Percentiles rank a stretch among this genome's conserved stretches.
phyloP scores from a whole-genome alignment of 2,797 vertebrate genomes.

The Bradypodion ventrale region DNA sequence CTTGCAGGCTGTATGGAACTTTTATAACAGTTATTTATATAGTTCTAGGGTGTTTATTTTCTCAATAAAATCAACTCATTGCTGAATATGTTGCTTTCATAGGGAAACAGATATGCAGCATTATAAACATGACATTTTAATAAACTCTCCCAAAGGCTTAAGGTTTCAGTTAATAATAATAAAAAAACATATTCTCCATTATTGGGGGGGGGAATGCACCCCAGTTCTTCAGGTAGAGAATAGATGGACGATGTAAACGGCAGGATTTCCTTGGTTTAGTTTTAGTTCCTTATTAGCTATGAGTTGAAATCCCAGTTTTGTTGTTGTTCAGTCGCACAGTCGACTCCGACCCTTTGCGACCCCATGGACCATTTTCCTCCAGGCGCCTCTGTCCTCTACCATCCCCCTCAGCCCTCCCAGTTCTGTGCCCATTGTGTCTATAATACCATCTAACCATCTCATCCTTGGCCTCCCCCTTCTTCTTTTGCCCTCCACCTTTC shows the following conservation, averaged over 20 bases:
- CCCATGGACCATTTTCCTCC: too few species aligned
- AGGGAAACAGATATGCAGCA: conserved; percentile 72
- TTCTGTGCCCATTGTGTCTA: too few species aligned
- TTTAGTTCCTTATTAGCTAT: not conserved
- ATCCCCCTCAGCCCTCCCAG: too few species aligned
- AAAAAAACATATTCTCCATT: conserved; percentile 52
- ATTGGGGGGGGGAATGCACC: conserved; percentile 46
- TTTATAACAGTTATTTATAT: conserved; percentile 72
- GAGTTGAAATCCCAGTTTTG: not conserved
- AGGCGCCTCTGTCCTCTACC: too few species aligned
- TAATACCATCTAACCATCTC: too few species aligned
- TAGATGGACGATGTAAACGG: conserved; percentile 25
- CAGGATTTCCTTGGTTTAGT: conserved; percentile 37
- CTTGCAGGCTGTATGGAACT: conserved; percentile 70
- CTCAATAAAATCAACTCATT: conserved; percentile 72
- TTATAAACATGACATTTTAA: conserved; percentile 68
- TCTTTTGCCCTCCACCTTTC: too few species aligned
- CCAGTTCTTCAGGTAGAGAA: not conserved
- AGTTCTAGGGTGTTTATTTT: conserved; percentile 73
- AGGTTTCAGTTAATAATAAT: conserved; percentile 67
- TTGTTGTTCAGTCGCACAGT: too few species aligned
- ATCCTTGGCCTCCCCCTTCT: too few species aligned
- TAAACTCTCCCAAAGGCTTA: conserved; percentile 58
- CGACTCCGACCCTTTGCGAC: too few species aligned
- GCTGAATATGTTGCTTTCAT: conserved; percentile 71